Evolutionary conservation across 2,113 vertebrate species (phyloP), one percentile per base, ranked within the genome.

Genomic region (Grus americana): DNA sequence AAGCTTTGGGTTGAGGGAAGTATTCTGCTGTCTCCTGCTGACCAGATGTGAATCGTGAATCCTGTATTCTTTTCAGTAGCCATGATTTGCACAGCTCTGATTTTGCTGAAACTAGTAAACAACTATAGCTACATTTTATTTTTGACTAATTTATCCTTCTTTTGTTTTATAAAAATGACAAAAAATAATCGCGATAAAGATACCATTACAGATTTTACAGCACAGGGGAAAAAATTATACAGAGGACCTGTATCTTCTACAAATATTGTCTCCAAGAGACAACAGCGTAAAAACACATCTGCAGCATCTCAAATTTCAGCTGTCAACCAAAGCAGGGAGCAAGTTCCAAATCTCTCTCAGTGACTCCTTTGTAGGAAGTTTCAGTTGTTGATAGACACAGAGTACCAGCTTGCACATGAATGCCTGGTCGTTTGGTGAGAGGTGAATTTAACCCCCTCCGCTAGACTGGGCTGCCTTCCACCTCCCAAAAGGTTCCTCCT

Each of bases 301-400:
- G 95, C 50, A 90, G 74, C 67, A 91, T 79, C 74, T 96, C 95
- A 85, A 36, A 93, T 96, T 93, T 93, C 89, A 92, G 61, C 96
- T 92, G 86, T 79, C 81, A 92, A 81, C 89, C 74, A 87, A 95
- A 87, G 78, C 38, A 80, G 66, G 46, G 80, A 95, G 78, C 70
- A 92, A 93, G 93, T 91, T 96, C 93, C 96, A 97, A 95, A 90
- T 82, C 86, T 85, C 79, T 81, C 66, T 94, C 94, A 93, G 94
- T 81, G 91, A 91, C 34, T 92, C 44, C 80, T 96, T 93, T 92
- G 93, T 96, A 90, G 85, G 88, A 82, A 70, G 67, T 57, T 88
- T 91, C 74, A 68, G 94, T 92, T 94, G 94, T 73, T 96, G 95
- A 96, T 85, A 86, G 95, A 93, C 74, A 85, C 6, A 4, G 36